These are phyloP conservation scores for Halictus quadricinctus DNA, from an alignment of 2,888 invertebrate genomes.

Conservation along the genomic window DNA sequence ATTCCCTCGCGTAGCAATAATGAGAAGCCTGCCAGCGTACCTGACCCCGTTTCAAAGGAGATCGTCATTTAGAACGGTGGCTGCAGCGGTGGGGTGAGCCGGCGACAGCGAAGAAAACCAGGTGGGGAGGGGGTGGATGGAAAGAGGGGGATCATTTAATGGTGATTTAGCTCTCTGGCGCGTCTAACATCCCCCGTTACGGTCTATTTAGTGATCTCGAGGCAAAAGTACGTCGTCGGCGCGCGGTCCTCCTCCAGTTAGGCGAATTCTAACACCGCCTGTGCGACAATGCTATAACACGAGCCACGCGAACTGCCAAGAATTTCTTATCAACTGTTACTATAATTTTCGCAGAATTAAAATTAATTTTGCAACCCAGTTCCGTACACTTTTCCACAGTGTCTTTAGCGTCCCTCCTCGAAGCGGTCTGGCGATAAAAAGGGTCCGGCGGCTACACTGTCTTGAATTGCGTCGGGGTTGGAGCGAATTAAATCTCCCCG, in stretches of 20 bases:
- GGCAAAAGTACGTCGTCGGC: conserved; percentile 28
- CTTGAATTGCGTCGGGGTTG: conserved; percentile 22
- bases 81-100: conserved; percentile 10
- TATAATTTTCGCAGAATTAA: not conserved
- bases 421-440: conserved; percentile 20
- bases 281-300: not conserved
- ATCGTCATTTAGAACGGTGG: conserved; percentile 53
- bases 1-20: conserved; percentile 66
- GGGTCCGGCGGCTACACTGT: conserved; percentile 8
- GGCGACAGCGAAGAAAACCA: conserved; percentile 35
- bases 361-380: not conserved
- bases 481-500: conserved; percentile 67
- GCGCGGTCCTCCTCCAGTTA: conserved; percentile 27
- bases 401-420: not conserved
- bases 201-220: conserved; percentile 54
- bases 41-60: conserved; percentile 63
- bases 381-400: not conserved
- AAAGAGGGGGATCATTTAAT: conserved; percentile 38
- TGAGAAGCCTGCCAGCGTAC: conserved; percentile 54
- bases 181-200: conserved; percentile 40
- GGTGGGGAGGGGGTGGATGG: not conserved
- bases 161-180: conserved; percentile 55
- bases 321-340: not conserved
- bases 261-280: conserved; percentile 33
- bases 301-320: not conserved